A percentile compares a stretch with the other conserved stretches of the same genome.
Evolutionary conservation across 1,140 invertebrate genomes (phyloP).

Genomic region (Capitella teleta): DNA sequence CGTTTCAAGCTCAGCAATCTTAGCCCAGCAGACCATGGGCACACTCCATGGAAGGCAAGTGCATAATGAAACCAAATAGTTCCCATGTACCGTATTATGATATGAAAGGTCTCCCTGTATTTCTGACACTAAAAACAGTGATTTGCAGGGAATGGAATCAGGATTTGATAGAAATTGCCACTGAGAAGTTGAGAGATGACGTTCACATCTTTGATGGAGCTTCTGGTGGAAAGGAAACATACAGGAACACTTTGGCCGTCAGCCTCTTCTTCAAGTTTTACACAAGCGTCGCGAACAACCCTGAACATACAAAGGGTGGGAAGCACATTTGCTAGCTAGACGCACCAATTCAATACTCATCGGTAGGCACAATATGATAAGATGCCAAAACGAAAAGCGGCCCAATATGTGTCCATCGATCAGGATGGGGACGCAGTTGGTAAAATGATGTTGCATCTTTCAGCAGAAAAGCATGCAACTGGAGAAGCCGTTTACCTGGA

Average conservation of each 20-base stretch:
- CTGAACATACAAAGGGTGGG: constrained; percentile 13
- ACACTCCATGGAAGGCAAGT: no score
- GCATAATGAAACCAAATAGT: no score
- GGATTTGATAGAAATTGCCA: constrained; percentile 53
- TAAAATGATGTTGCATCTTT: constrained; percentile 65
- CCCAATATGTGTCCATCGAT: no score
- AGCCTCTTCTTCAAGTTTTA: constrained; percentile 88
- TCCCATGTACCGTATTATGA: no score
- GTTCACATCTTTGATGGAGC: constrained; percentile 62
- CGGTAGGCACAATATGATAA: no score
- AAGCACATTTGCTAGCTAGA: no score
- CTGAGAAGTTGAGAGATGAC: constrained; percentile 57
- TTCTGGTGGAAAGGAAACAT: constrained; percentile 82
- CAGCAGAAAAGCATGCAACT: constrained; percentile 76
- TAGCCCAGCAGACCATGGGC: no score
- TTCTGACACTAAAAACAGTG: no score
- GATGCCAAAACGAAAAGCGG: no score
- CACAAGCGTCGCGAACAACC: constrained; percentile 49
- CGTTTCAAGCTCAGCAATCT: constrained; percentile 76
- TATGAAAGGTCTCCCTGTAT: no score
- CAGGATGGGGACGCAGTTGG: constrained; percentile 79
- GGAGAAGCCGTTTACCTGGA: constrained; percentile 87
- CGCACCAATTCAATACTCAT: no score
- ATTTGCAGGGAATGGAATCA: constrained; percentile 59
- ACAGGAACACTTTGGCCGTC: constrained; percentile 61